Base-by-base conservation (phyloP, 2,113 vertebrate species). In the Dicaeum eximium region DNA sequence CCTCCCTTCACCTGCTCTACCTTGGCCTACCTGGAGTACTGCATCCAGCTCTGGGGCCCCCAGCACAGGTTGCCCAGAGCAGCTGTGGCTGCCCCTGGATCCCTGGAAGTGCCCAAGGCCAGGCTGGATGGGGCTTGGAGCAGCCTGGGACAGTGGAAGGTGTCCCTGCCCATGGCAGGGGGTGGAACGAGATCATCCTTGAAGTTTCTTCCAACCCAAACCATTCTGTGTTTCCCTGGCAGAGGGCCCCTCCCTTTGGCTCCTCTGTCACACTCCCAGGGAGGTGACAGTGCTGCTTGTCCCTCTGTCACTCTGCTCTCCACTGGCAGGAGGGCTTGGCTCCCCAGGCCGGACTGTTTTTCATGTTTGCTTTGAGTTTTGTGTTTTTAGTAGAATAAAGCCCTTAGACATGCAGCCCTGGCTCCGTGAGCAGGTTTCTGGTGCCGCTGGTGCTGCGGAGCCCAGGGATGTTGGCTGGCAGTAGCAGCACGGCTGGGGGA, bases 71-170 rank as follows among this genome's bases (percentile, higher is more conserved):
- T 73, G 33, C 37, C 23, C 60, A 20, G 37, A 33, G 31, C 1
- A 50, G 51, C 58, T 23, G 33, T 8, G 37, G 37, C 51, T 42
- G 40, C 25, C 31, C 11, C 40, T n/a, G n/a, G n/a, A 31, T 11
- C 35, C 58, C 22, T 72, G 42, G 31, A 0, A 65, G 37, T 78
- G 73, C 0, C 44, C 58, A 15, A 64, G 66, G 25, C 25, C 58
- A 65, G 37, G 31, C 0, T 37, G 57, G 50, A 50, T 0, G 0
- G 21, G 12, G 7, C 58, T 80, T 22, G 85, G 22, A 88, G 66
- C 42, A 35, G 0, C 31, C 35, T 37, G 66, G 66, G 18, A 2
- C 0, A 14, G 9, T 31, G 50, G 21, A 1, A 71, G 17, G 17
- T 56, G 57, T 64, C 35, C 20, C 25, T 71, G 65, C 19, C 54